These are phyloP conservation scores for Nesogale talazaci DNA, from an alignment of 2,113 vertebrate genomes.

Conservation along the genomic window DNA sequence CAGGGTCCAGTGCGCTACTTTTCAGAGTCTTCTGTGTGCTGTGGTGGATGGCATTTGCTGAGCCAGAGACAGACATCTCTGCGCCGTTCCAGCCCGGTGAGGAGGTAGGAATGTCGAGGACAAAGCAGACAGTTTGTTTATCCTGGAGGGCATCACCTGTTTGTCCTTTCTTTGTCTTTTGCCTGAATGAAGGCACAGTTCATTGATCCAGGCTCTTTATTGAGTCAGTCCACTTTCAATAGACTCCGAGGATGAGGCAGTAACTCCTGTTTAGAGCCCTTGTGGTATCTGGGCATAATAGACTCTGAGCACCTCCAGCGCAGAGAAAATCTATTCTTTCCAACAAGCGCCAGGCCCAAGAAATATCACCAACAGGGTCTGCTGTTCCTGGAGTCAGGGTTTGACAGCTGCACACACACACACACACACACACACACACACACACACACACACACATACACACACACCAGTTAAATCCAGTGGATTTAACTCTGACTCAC, in stretches of 20 bases:
- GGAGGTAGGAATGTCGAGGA: background rate
- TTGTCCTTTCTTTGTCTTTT: constrained; percentile 48
- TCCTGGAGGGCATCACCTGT: constrained; percentile 27
- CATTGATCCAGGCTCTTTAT: constrained; percentile 44
- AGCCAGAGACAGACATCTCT: background rate
- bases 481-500: background rate
- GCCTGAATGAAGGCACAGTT: constrained; percentile 1
- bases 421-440: too few relatives aligned
- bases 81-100: rapidly evolving
- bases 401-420: background rate
- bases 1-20: background rate
- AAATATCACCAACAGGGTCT: background rate
- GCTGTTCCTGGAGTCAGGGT: background rate
- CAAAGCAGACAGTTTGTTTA: background rate
- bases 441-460: too few relatives aligned
- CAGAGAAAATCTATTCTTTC: background rate
- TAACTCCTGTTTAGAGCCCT: constrained; percentile 2
- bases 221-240: constrained; percentile 22
- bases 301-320: background rate
- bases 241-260: constrained; percentile 31
- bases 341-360: background rate
- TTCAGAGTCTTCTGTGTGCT: too few relatives aligned
- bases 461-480: background rate
- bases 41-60: too few relatives aligned
- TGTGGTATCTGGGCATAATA: background rate